Conservation (phyloP, 2,113 vertebrate genomes). For the Antigone vipio region DNA sequence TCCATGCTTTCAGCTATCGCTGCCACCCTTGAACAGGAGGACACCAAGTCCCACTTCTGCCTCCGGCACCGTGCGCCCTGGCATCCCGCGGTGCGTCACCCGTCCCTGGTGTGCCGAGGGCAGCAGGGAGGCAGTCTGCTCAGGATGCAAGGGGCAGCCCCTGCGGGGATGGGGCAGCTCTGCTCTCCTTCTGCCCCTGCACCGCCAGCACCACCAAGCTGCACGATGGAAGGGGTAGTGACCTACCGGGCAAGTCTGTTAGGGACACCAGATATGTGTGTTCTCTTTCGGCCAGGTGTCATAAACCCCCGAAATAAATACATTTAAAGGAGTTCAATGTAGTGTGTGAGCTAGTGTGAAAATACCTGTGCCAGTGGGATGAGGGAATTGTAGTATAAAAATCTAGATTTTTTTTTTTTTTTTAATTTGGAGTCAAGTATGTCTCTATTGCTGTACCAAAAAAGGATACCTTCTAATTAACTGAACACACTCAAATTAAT, state of each 20-base stretch:
- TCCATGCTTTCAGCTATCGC: neutral
- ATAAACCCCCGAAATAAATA: rapidly evolving
- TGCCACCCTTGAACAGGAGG: neutral
- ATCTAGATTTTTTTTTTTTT: neutral
- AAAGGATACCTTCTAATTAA: neutral
- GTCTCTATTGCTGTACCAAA: neutral
- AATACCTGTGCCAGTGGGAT: neutral
- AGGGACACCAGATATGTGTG: neutral
- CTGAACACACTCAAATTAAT: neutral
- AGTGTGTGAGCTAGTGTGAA: neutral
- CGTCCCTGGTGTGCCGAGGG: neutral
- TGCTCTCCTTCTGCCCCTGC: neutral
- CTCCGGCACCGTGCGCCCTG: neutral
- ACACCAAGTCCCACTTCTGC: neutral
- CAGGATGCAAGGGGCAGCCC: neutral
- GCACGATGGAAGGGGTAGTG: neutral
- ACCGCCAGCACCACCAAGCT: neutral
- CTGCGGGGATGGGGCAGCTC: neutral
- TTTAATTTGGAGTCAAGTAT: neutral
- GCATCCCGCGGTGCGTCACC: neutral
- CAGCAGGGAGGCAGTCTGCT: neutral
- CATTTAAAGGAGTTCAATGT: neutral
- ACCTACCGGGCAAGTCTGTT: rapidly evolving
- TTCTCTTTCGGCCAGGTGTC: neutral
- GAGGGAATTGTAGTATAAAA: neutral